Percentiles rank a stretch among this genome's conserved stretches.
Conservation (phyloP, 2,888 invertebrate species). For the Scaptomyza parva region DNA sequence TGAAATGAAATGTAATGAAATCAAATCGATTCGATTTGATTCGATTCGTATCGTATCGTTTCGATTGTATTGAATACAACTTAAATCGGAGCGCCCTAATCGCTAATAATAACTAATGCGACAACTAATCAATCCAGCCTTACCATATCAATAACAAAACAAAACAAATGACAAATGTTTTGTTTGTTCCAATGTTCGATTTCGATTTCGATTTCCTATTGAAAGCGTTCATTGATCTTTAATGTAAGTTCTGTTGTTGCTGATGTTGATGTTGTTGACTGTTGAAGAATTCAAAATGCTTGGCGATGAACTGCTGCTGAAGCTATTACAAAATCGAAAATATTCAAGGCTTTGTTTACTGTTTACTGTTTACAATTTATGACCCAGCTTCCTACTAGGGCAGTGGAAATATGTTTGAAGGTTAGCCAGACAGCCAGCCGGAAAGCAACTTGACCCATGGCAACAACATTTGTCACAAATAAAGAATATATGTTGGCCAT, state of each 20-base stretch:
- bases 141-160: conserved; percentile 35
- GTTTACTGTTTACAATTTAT: conserved; percentile 41
- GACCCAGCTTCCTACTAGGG: conserved; percentile 53
- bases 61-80: conserved; percentile 4
- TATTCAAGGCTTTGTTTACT: conserved; percentile 51
- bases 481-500: conserved; percentile 6
- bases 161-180: conserved; percentile 41
- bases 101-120: conserved; percentile 58
- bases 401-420: conserved; percentile 52
- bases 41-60: background rate
- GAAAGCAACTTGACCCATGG: background rate
- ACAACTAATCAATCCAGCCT: conserved; percentile 63
- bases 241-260: conserved; percentile 25
- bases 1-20: conserved; percentile 26
- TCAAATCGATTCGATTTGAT: conserved; percentile 10
- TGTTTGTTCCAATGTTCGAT: conserved; percentile 5
- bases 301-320: conserved; percentile 13
- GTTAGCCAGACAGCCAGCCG: conserved; percentile 27
- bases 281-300: no score
- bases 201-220: conserved; percentile 73
- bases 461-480: conserved; percentile 15
- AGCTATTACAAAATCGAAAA: conserved; percentile 34
- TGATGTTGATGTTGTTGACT: conserved; percentile 3
- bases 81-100: conserved; percentile 39
- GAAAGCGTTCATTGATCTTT: conserved; percentile 75